phyloP scores from a whole-genome alignment of 2,888 invertebrate species.

The Microplitis manilae region DNA sequence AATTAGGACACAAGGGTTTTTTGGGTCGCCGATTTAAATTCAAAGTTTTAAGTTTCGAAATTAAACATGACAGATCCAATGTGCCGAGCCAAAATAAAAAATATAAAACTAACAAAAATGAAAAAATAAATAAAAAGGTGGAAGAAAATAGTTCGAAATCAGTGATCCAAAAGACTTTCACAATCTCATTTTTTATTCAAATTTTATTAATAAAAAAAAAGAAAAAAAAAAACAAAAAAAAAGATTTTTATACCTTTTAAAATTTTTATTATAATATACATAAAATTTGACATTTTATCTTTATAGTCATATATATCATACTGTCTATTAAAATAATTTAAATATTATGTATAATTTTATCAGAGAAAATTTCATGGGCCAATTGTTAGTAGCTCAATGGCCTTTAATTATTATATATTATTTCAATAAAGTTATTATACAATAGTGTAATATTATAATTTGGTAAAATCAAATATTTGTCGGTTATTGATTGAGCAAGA shows the following conservation, averaged over 20 bases:
- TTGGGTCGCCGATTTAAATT: not conserved
- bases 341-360: not conserved
- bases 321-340: not conserved
- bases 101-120: not conserved
- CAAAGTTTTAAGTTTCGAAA: not conserved
- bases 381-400: not conserved
- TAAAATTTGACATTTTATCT: not conserved
- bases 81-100: not conserved
- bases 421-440: not conserved
- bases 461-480: constrained; percentile 1
- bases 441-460: not conserved
- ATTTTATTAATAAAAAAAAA: not conserved
- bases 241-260: not conserved
- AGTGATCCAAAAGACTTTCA: not conserved
- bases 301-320: not conserved
- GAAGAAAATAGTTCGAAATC: not conserved
- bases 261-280: not conserved
- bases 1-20: constrained; percentile 1
- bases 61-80: not conserved
- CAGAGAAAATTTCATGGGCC: not conserved
- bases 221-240: not conserved
- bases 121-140: not conserved
- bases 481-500: constrained; percentile 9
- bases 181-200: not conserved
- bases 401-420: not conserved